Base-by-base conservation (phyloP, 2,888 invertebrate species). In the Megalurothrips usitatus region DNA sequence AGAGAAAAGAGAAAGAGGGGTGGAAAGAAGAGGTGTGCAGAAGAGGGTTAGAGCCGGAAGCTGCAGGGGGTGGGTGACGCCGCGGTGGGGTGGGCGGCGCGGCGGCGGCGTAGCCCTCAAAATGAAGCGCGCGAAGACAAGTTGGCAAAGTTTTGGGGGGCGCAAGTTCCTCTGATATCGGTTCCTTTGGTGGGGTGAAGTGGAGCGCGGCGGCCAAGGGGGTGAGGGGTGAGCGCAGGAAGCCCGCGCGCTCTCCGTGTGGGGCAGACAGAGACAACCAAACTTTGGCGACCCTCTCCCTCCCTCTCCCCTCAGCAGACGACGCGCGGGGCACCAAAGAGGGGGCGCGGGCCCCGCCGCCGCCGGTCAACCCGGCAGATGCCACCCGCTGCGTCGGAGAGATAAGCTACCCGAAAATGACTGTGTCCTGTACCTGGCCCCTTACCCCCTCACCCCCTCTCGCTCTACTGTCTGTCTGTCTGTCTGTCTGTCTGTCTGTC, bases 51-150 rank as follows among this genome's bases (percentile, higher is more conserved):
- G 34, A 6, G 34, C 34, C 34, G 34, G 34, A 43, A 43, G 34
- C 34, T 43, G 34, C n/a, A n/a, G n/a, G n/a, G 34, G 34, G 3
- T 43, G 34, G 34, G 34, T n/a, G n/a, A n/a, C n/a, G n/a, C 52
- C 52, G 52, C 14, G 8, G 14, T 6, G 17, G 58, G 58, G 19
- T 17, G 58, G 52, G 14, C 58, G 58, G 58, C 19, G 58, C 14
- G 58, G 58, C 58, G 6, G 19, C 58, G 19, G 52, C 58, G 58
- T 12, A 17, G 26, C 68, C 68, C 23, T 23, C 68, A 23, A 68
- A 68, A 68, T 68, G 68, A 68, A 68, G 63, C 63, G 9, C 68
- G 68, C 68, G 23, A 23, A 68, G 23, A 68, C 23, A 68, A 68
- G 23, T 68, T 68, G 68, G 9, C 63, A 63, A 63, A 68, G 68